These are phyloP conservation scores for Agelas oroides DNA, from an alignment of 37 sponge, comb jelly and placozoan species.

Conservation along the genomic window DNA sequence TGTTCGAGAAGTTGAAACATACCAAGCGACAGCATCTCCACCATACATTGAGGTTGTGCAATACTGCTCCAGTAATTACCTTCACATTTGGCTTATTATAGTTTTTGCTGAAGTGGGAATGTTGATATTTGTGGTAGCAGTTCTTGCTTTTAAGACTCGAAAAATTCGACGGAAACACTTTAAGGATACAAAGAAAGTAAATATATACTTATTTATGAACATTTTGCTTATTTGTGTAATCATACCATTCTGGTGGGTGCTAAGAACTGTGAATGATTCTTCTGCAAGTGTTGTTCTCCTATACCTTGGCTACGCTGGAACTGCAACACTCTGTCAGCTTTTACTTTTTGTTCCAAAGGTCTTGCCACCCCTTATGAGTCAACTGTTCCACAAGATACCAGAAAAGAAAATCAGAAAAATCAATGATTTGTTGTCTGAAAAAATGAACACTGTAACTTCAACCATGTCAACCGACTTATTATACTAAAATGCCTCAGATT, in stretches of 20 bases:
- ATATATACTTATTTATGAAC: slow-evolving; percentile 5
- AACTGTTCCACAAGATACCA: neutral
- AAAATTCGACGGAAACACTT: slow-evolving; percentile 34
- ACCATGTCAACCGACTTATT: too few relatives aligned
- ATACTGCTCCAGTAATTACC: slow-evolving; percentile 11
- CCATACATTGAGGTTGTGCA: slow-evolving; percentile 5
- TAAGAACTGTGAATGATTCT: neutral
- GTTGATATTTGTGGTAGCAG: slow-evolving; percentile 12
- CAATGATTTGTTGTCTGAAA: neutral
- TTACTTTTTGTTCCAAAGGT: slow-evolving; percentile 45
- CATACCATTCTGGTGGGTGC: slow-evolving; percentile 26
- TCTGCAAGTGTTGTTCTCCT: neutral
- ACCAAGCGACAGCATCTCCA: neutral
- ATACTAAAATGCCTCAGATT: too few relatives aligned
- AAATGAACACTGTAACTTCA: too few relatives aligned
- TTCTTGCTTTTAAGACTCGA: slow-evolving; percentile 39
- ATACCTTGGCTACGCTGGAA: slow-evolving; percentile 1
- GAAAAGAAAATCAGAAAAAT: neutral
- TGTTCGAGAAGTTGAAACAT: neutral
- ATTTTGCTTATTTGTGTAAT: neutral
- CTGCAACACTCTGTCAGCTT: slow-evolving; percentile 14
- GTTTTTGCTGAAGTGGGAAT: neutral
- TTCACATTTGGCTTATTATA: slow-evolving; percentile 18
- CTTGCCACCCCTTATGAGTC: slow-evolving; percentile 10
- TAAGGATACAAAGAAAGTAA: slow-evolving; percentile 59